These are phyloP conservation scores for Arvicanthis niloticus DNA, from an alignment of 2,113 vertebrate genomes.

Conservation along the genomic window DNA sequence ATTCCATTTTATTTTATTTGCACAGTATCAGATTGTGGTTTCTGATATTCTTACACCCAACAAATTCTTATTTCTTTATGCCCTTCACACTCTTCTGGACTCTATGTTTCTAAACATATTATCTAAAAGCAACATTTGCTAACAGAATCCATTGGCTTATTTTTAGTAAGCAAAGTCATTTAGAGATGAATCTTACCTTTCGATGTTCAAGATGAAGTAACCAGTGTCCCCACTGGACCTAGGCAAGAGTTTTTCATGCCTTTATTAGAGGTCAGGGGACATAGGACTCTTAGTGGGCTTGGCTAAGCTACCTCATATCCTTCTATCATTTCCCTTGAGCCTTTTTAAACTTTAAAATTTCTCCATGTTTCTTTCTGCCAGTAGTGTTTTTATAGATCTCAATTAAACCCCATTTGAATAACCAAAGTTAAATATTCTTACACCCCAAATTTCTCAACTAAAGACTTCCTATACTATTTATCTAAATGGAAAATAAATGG, in stretches of 20 bases:
- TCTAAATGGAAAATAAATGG: slow-evolving; percentile 68
- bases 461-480: slow-evolving; percentile 55
- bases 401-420: slow-evolving; percentile 20
- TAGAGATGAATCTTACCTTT: slow-evolving; percentile 13
- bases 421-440: slow-evolving; percentile 63
- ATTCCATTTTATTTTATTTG: background rate
- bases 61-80: background rate
- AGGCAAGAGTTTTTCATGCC: background rate
- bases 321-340: background rate
- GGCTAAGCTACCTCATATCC: background rate
- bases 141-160: background rate
- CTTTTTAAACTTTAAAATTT: slow-evolving; percentile 51
- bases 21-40: background rate
- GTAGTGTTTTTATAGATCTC: slow-evolving; percentile 13
- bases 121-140: background rate
- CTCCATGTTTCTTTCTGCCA: slow-evolving; percentile 18
- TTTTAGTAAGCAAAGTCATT: background rate
- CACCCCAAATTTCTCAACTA: slow-evolving; percentile 31
- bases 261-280: slow-evolving; percentile 32
- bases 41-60: background rate
- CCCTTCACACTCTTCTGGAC: background rate
- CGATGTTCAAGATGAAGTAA: background rate
- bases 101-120: slow-evolving; percentile 19
- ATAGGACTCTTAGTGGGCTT: background rate
- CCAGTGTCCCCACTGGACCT: background rate